phyloP scores from a whole-genome alignment of 2,113 vertebrate species.

The Xenopus borealis region DNA sequence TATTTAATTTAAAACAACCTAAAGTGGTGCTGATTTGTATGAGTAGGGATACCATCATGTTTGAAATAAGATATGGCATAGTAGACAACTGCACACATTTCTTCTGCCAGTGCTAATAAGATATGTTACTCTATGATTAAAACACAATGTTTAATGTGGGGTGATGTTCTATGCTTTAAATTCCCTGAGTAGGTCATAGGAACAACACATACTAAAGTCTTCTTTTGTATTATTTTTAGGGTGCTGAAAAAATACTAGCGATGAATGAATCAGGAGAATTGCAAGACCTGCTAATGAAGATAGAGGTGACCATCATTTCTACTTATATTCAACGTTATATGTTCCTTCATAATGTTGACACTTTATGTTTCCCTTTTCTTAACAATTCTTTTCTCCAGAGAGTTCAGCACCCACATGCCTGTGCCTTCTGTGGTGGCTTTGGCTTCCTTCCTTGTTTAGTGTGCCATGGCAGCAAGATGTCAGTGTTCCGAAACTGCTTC shows the following conservation, averaged over 20 bases:
- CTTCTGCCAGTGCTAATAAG: too few species aligned
- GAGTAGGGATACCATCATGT: too few species aligned
- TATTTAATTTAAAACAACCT: too few species aligned
- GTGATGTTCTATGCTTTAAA: too few species aligned
- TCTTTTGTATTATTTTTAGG: slow-evolving; percentile 60
- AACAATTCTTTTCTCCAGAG: slow-evolving; percentile 63
- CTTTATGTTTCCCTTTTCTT: not conserved
- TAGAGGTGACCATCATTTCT: slow-evolving; percentile 79
- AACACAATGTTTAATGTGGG: too few species aligned
- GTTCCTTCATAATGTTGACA: not conserved
- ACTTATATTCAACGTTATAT: slow-evolving; percentile 41
- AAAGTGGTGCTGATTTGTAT: too few species aligned
- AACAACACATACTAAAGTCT: too few species aligned
- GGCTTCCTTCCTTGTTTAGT: slow-evolving; percentile 90
- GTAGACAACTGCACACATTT: too few species aligned
- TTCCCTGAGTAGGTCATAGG: too few species aligned
- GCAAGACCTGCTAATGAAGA: slow-evolving; percentile 94
- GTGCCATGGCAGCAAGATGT: slow-evolving; percentile 99
- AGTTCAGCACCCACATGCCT: slow-evolving; percentile 88
- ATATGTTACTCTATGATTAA: too few species aligned
- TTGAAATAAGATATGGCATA: too few species aligned
- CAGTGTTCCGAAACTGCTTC: slow-evolving; percentile 94
- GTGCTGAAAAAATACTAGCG: slow-evolving; percentile 95
- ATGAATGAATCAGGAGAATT: slow-evolving; percentile 99
- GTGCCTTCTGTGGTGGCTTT: slow-evolving; percentile 87